A percentile compares a stretch with the other conserved stretches of the same genome.
These are phyloP conservation scores for Andrena dorsata DNA, from an alignment of 2,888 invertebrate genomes.

Conservation along the genomic window DNA sequence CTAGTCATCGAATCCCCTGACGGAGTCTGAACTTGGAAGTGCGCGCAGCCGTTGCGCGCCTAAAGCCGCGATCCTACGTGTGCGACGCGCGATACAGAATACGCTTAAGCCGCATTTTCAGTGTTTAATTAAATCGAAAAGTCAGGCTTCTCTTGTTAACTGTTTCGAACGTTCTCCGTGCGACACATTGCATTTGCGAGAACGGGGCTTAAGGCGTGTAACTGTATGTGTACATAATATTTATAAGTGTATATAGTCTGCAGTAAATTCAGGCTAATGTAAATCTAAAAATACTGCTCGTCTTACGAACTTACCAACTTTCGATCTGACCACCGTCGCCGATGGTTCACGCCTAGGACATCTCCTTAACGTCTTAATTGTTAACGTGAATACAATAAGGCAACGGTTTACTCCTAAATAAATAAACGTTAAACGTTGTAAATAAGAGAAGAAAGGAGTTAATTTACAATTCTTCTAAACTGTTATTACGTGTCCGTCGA, in stretches of 20 bases:
- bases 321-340: slow-evolving; percentile 25
- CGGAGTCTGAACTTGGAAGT: slow-evolving; percentile 19
- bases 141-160: background rate
- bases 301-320: slow-evolving; percentile 75
- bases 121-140: background rate
- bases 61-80: slow-evolving; percentile 22
- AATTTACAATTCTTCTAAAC: slow-evolving; percentile 74
- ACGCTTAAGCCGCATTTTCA: background rate
- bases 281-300: slow-evolving; percentile 84
- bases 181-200: background rate
- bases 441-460: slow-evolving; percentile 64
- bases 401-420: slow-evolving; percentile 80
- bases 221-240: slow-evolving; percentile 67
- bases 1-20: background rate
- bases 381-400: slow-evolving; percentile 78
- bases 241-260: slow-evolving; percentile 74
- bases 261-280: slow-evolving; percentile 80
- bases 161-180: background rate
- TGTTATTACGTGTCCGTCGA: slow-evolving; percentile 57
- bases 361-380: slow-evolving; percentile 65
- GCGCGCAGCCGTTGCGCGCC: slow-evolving; percentile 32
- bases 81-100: slow-evolving; percentile 24
- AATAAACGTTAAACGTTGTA: slow-evolving; percentile 76
- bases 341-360: slow-evolving; percentile 27
- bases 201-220: background rate